Evolutionary conservation across 2,797 vertebrate genomes (phyloP), one percentile per base, ranked within the genome.

Genomic region (Propithecus perrieri): DNA sequence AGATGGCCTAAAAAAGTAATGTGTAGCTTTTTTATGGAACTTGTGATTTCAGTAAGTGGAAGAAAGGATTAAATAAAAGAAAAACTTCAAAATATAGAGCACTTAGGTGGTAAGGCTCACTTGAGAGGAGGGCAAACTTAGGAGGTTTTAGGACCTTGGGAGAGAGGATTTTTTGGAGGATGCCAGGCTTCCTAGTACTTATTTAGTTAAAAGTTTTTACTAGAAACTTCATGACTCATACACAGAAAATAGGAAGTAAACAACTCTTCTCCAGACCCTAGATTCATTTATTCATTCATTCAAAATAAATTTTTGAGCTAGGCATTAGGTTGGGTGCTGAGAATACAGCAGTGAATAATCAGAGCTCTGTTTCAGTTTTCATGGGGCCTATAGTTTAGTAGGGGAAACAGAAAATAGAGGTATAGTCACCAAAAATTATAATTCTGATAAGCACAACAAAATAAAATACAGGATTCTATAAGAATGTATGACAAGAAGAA

Each of bases 171-270:
- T 87, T 91, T 88, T 93, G 41, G 65, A 80, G 43, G 14, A 92
- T 80, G 30, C 3, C 10, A 63, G 41, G 10, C 22, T 90, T 86
- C 9, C 50, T 81, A 86, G 43, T 89, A 53, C n/a, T 26, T 72
- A 35, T 55, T 94, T 78, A 53, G 20, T 53, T 53, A 30, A n/a
- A 74, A 85, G 41, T 35, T 38, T 94, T 94, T 53, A 81, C 9
- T 50, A 95, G 30, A 91, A 67, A 87, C 35, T 88, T 79, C 41
- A 61, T 85, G 24, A 91, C 10, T 95, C 15, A 61, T 84, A 74
- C 2, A 53, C 3, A 65, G 50, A 13, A 88, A 91, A 85, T 53
- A 63, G 12, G 17, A 84, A 80, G 18, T 79, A 78, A 83, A 84
- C 59, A 65, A 50, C 9, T 75, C 50, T 87, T 88, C 11, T 67